A percentile compares a stretch with the other conserved stretches of the same genome.
phyloP scores from a whole-genome alignment of 1,140 invertebrate species.

The Lepidurus couesii region DNA sequence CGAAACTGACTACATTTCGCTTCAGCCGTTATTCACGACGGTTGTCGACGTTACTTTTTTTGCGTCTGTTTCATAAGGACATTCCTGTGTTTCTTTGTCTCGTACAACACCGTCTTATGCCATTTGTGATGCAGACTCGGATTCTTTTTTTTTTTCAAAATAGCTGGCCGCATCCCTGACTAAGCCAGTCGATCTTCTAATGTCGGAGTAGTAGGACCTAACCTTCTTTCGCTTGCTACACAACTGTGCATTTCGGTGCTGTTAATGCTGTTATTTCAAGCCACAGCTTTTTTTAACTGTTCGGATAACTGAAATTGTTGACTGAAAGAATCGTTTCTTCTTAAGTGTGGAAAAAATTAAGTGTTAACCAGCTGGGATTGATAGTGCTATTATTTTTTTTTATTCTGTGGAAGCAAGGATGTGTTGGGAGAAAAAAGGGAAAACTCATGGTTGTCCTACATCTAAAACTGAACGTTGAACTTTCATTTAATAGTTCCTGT shows the following conservation, averaged over 20 bases:
- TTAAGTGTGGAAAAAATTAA: background rate
- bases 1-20: background rate
- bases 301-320: background rate
- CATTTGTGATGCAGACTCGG: background rate
- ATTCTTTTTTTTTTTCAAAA: too few species aligned
- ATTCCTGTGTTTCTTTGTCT: background rate
- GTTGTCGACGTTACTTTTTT: background rate
- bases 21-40: background rate
- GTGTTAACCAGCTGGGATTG: background rate
- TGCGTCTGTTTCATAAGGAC: background rate
- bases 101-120: background rate
- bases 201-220: too few species aligned
- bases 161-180: too few species aligned
- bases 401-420: background rate
- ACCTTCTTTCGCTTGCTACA: too few species aligned
- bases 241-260: too few species aligned
- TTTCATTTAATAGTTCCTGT: constrained; percentile 22
- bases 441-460: constrained; percentile 5
- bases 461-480: constrained; percentile 14
- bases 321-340: background rate
- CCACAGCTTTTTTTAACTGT: background rate
- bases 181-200: too few species aligned
- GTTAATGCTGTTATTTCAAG: too few species aligned
- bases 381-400: too few species aligned
- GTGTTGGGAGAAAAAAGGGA: background rate